Evolutionary conservation across 2,888 invertebrate species (phyloP), one percentile per base, ranked within the genome.

Genomic region (Chrysolina haemoptera): DNA sequence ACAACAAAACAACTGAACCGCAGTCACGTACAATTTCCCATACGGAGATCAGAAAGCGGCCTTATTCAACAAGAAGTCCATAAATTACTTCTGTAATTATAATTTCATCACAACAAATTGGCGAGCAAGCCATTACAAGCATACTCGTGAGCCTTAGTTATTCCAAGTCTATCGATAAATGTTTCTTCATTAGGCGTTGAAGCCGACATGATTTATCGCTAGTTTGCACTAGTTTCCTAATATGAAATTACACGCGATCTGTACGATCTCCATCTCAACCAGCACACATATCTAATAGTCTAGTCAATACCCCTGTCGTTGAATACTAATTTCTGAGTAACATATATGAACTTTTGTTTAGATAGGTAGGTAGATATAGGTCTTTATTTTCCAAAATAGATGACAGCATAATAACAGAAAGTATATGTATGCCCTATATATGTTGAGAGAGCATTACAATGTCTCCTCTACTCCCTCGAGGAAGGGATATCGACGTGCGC

Each of bases 141-240:
- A n/a, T 35, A 35, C 35, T 35, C 35, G 35, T 8, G 5, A 59
- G 59, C n/a, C 59, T 59, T 35, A 35, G 16, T 59, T 59, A 59
- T 27, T 59, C 35, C 35, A 59, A 59, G 59, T 27, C 5, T 59
- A 22, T 59, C 59, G n/a, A 35, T 35, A 59, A 59, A 59, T 59
- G 59, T 65, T 55, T 64, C 69, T 53, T 68, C 50, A 68, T 73
- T 65, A 20, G 59, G 55, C 43, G 40, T 43, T 20, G 35, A 46
- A 53, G 59, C 59, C 55, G 73, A 65, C 68, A 65, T 73, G 73
- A 73, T 53, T 65, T 65, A 73, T 73, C 27, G 68, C 69, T 41
- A 63, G 65, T 73, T 69, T 73, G 73, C 68, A 69, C 73, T 48
- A 69, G 50, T 73, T 71, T 66, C 73, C 69, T 65, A 69, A 69